Base-by-base conservation (phyloP, 1,140 invertebrate species). In the Argopecten irradians region DNA sequence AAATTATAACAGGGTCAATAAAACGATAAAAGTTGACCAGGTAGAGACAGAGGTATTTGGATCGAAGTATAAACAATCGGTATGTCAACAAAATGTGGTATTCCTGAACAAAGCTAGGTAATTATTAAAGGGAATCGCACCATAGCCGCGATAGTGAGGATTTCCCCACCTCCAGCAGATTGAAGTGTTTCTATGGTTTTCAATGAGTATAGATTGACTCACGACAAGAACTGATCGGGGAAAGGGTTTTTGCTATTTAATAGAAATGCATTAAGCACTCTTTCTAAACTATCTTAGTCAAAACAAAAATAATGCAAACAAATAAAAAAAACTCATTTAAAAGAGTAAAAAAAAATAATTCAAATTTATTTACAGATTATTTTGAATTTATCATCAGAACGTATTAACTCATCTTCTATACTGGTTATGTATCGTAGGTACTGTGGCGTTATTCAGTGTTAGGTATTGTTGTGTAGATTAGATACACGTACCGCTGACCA, bases 1-100 rank as follows among this genome's bases (percentile, higher is more conserved):
- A 71, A 71, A 71, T 71, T 71, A 71, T 71, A 71, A 71, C 55
- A 71, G 5, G 55, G 22, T 71, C 55, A 71, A 71, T 71, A 71
- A 71, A 71, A 28, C 55, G 14, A 71, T 71, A 71, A 28, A 71
- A 1, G 1, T 2, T 71, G 55, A 71, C 55, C 55, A 0, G n/a
- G 22, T 71, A 71, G 55, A 71, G 55, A 71, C 55, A 71, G 55
- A 28, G 55, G 55, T 71, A 71, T 71, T n/a, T 28, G n/a, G 55
- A 71, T 71, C 55, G 55, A 71, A 71, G 55, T 8, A n/a, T 28
- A 71, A 71, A 71, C 28, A 71, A 71, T 71, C 55, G n/a, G 55
- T 71, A 28, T 71, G 55, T 28, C n/a, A 71, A 71, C 55, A 71
- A 28, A 11, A 71, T 28, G n/a, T n/a, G 22, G 22, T 71, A 71